These are phyloP conservation scores for Helicoverpa zea DNA, from an alignment of 1,140 invertebrate genomes.

Conservation along the genomic window DNA sequence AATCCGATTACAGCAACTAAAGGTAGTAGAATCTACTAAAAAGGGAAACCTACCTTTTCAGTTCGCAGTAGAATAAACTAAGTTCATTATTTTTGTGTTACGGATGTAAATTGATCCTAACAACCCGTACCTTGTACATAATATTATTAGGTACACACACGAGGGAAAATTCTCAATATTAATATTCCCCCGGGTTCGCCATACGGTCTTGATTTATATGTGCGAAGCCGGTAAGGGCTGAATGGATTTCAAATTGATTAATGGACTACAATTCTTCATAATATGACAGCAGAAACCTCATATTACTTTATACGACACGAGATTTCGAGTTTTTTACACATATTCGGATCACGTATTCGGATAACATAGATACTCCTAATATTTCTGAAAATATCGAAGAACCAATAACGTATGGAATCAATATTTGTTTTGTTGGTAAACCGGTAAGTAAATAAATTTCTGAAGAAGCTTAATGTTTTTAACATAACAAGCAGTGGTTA, in stretches of 20 bases:
- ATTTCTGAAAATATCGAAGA: background rate
- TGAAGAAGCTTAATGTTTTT: slow-evolving; percentile 24
- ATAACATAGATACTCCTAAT: background rate
- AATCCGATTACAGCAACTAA: too few species aligned
- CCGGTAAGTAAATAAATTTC: background rate
- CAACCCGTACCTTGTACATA: slow-evolving; percentile 19
- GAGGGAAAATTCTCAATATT: slow-evolving; percentile 24
- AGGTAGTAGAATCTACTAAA: too few species aligned
- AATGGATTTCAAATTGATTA: slow-evolving; percentile 42
- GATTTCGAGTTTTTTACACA: slow-evolving; percentile 2
- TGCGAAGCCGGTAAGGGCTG: slow-evolving; percentile 12
- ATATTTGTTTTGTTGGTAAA: background rate
- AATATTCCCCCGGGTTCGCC: slow-evolving; percentile 18
- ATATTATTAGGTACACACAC: background rate
- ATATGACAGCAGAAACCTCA: slow-evolving; percentile 30
- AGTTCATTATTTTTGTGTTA: background rate
- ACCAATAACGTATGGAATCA: background rate
- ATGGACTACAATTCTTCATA: slow-evolving; percentile 43
- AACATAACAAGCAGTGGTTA: slow-evolving; percentile 7
- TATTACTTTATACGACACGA: slow-evolving; percentile 17
- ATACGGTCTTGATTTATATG: slow-evolving; percentile 33
- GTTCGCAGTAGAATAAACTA: background rate
- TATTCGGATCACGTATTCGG: slow-evolving; percentile 7
- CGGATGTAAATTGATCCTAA: slow-evolving; percentile 19
- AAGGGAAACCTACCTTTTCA: too few species aligned